Base-by-base conservation (phyloP, 2,113 vertebrate genomes). In the Aepyceros melampus region DNA sequence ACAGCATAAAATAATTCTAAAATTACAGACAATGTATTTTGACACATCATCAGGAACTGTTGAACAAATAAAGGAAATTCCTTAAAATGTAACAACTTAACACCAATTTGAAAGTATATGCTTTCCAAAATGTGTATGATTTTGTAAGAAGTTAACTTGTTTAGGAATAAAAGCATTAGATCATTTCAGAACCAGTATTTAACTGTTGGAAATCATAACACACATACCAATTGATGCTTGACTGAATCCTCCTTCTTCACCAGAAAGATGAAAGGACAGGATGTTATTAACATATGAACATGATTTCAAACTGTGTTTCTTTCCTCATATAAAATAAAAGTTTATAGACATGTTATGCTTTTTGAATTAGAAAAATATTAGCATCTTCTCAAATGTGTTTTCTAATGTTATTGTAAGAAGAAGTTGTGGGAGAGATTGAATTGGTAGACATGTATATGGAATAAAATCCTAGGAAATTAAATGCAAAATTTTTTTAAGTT, bases 261-360 rank as follows among this genome's bases (percentile, higher is more conserved):
- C 58, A 82, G 19, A 45, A 9, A 93, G 23, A 56, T 40, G 40
- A 94, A 58, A 45, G 47, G 23, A 15, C 4, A 10, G 62, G n/a
- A 58, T 56, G 15, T 29, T 47, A 83, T 51, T 91, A 58, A 56
- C 47, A n/a, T 49, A 47, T 1, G 23, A 93, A 95, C 67, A 87
- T 51, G 4, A 0, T 89, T 95, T 93, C n/a, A 88, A 58, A 45
- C 86, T 82, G n/a, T 55, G 25, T 94, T 95, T 96, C 89, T 94
- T 84, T n/a, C 25, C 36, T 45, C 94, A 91, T 49, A 95, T 94
- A 83, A 93, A 91, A 90, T 79, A 97, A 71, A 90, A 79, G 47
- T 2, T 81, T 93, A 14, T 27, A 95, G 58, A 21, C 45, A 62
- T 51, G 51, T 17, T 56, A 29, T 55, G 5, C 21, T 95, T 2